A percentile compares a stretch with the other conserved stretches of the same genome.
These are phyloP conservation scores for Sipha maydis DNA, from an alignment of 2,888 invertebrate species.

Conservation along the genomic window DNA sequence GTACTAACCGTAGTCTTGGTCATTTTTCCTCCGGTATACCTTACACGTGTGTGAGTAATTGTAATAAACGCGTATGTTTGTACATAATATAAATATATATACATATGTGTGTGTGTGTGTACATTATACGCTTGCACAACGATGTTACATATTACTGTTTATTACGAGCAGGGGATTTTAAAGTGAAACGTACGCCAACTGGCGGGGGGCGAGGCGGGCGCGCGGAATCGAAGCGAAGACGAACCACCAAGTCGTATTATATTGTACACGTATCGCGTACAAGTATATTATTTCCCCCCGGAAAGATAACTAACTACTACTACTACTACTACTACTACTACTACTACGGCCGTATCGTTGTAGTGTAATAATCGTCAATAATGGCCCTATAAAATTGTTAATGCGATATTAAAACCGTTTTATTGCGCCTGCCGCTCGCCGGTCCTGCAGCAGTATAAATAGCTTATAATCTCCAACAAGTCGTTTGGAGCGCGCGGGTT, in stretches of 20 bases:
- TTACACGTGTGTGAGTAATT: too few relatives aligned
- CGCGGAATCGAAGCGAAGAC: not conserved
- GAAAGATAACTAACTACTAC: conserved; percentile 9
- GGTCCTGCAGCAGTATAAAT: conserved; percentile 10
- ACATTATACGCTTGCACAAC: not conserved
- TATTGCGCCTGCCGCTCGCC: conserved; percentile 36
- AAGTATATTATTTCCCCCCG: not conserved
- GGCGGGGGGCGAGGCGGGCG: too few relatives aligned
- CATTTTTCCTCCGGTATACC: not conserved
- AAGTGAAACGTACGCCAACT: not conserved
- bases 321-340: not conserved
- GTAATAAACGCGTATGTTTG: too few relatives aligned
- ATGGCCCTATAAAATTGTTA: conserved; percentile 59
- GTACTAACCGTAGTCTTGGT: not conserved
- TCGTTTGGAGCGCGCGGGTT: conserved; percentile 38
- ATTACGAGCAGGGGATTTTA: not conserved
- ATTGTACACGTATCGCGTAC: not conserved
- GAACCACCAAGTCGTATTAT: not conserved
- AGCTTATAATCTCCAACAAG: conserved; percentile 38
- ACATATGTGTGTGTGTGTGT: too few relatives aligned
- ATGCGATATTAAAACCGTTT: conserved; percentile 60
- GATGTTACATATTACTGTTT: not conserved
- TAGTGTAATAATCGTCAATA: conserved; percentile 36
- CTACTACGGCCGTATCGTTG: conserved; percentile 19
- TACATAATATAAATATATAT: too few relatives aligned